Percentiles rank a stretch among this genome's conserved stretches.
Evolutionary conservation across 1,140 invertebrate genomes (phyloP).

Genomic region (Heliconius eleuchia): DNA sequence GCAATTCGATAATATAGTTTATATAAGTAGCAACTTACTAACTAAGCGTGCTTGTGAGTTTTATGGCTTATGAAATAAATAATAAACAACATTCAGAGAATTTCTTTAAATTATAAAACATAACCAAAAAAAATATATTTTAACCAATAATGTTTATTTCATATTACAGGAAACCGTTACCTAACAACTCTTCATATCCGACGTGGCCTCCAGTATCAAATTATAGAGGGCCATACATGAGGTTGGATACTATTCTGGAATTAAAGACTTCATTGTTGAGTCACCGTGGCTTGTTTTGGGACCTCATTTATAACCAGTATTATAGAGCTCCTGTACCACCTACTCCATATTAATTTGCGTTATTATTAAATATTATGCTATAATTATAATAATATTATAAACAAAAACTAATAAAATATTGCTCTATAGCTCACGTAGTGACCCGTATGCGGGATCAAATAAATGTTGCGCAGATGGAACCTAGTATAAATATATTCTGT

Average conservation of each 20-base stretch:
- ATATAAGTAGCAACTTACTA: no score
- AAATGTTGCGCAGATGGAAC: no score
- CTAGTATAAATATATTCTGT: no score
- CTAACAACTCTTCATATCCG: slow-evolving; percentile 24
- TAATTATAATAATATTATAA: not conserved
- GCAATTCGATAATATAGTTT: no score
- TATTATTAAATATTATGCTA: not conserved
- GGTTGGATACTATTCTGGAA: slow-evolving; percentile 4
- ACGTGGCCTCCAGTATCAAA: slow-evolving; percentile 20
- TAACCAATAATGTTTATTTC: slow-evolving; percentile 1
- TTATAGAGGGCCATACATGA: slow-evolving; percentile 20
- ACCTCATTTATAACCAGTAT: slow-evolving; percentile 30
- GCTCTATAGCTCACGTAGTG: no score
- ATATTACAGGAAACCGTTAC: slow-evolving; percentile 30
- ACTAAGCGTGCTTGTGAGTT: no score
- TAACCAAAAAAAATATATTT: no score
- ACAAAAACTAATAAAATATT: not conserved
- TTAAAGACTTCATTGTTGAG: slow-evolving; percentile 4
- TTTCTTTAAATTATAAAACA: no score
- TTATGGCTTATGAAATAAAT: no score
- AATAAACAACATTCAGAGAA: no score
- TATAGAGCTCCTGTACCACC: slow-evolving; percentile 15
- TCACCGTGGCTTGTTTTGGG: slow-evolving; percentile 22
- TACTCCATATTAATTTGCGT: not conserved
- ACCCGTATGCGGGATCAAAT: no score